These are phyloP conservation scores for Psittacara wagleri DNA, from an alignment of 2,113 vertebrate genomes.

Conservation along the genomic window DNA sequence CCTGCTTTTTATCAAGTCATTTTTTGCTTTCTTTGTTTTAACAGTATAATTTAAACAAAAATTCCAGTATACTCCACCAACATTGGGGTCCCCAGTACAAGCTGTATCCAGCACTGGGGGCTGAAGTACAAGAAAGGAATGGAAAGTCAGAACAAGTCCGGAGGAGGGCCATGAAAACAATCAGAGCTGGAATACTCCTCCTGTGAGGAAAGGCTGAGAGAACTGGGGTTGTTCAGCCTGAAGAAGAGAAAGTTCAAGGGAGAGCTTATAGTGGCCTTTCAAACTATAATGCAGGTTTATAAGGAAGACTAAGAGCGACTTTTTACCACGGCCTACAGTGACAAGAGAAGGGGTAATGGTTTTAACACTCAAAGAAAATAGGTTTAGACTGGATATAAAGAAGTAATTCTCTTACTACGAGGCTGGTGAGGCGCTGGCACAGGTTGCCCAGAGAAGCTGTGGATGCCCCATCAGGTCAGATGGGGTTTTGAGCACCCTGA, in stretches of 20 bases:
- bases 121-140: neutral
- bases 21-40: neutral
- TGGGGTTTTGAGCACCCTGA: neutral
- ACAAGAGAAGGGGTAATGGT: neutral
- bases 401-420: neutral
- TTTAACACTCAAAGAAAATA: neutral
- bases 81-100: neutral
- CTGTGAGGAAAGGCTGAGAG: neutral
- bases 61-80: neutral
- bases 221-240: neutral
- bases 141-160: fast-evolving
- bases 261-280: neutral
- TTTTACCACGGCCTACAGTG: neutral
- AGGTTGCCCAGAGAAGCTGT: neutral
- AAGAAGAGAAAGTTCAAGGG: neutral
- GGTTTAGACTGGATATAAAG: neutral
- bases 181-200: neutral
- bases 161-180: neutral
- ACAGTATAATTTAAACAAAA: neutral
- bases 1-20: neutral
- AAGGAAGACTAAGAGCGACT: neutral
- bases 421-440: neutral
- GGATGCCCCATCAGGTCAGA: neutral
- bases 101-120: neutral
- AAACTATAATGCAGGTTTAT: neutral